These are phyloP conservation scores for Ephestia elutella DNA, from an alignment of 1,140 invertebrate genomes.

Conservation along the genomic window DNA sequence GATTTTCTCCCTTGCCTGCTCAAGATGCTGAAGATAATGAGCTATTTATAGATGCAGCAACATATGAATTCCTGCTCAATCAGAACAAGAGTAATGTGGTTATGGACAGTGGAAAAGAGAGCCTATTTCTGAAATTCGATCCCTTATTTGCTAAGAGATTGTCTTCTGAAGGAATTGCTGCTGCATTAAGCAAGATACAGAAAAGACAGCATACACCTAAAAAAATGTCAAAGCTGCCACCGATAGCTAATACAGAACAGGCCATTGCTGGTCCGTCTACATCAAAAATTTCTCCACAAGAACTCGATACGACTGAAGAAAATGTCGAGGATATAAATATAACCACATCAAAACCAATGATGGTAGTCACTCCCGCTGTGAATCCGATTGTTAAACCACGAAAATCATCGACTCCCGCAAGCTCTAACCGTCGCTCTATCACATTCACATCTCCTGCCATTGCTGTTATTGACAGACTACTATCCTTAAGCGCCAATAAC, in stretches of 20 bases:
- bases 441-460: slow-evolving; percentile 66
- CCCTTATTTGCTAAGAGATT: slow-evolving; percentile 61
- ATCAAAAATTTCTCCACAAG: slow-evolving; percentile 11
- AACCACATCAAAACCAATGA: slow-evolving; percentile 54
- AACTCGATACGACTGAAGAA: slow-evolving; percentile 15
- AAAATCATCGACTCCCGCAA: slow-evolving; percentile 44
- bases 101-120: slow-evolving; percentile 62
- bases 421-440: slow-evolving; percentile 52
- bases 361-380: slow-evolving; percentile 61
- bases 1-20: slow-evolving; percentile 37
- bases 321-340: slow-evolving; percentile 38
- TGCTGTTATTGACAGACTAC: slow-evolving; percentile 64
- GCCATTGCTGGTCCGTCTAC: slow-evolving; percentile 27
- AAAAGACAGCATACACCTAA: slow-evolving; percentile 54
- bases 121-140: slow-evolving; percentile 65
- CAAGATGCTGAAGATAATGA: slow-evolving; percentile 44
- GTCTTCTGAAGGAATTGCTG: slow-evolving; percentile 48
- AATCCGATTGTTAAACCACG: slow-evolving; percentile 41
- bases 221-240: slow-evolving; percentile 21
- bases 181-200: slow-evolving; percentile 44
- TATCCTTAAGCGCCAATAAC: slow-evolving; percentile 54
- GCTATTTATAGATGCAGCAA: slow-evolving; percentile 64
- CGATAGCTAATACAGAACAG: slow-evolving; percentile 11
- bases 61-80: slow-evolving; percentile 63
- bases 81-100: slow-evolving; percentile 57